These are phyloP conservation scores for Lepus timidus DNA, from an alignment of 2,113 vertebrate genomes.

Conservation along the genomic window DNA sequence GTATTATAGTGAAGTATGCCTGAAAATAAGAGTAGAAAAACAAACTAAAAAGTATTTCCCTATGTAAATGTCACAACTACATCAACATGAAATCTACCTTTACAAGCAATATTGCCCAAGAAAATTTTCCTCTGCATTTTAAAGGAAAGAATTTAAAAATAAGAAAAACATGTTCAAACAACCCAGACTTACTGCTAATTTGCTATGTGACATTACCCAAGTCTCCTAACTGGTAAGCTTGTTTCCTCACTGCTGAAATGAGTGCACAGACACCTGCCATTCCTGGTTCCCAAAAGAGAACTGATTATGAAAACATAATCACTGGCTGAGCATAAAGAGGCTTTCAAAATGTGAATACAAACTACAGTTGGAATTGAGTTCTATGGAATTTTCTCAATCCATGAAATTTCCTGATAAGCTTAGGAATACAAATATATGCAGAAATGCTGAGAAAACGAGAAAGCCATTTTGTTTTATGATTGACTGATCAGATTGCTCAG, in stretches of 20 bases:
- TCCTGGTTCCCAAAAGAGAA: not conserved
- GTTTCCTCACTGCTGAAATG: not conserved
- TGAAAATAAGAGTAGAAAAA: slow-evolving; percentile 39
- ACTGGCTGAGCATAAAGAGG: not conserved
- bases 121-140: not conserved
- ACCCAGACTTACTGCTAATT: not conserved
- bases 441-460: not conserved
- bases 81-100: not conserved
- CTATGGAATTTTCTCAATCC: not conserved
- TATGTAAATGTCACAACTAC: slow-evolving; percentile 37
- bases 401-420: not conserved
- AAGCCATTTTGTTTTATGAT: not conserved
- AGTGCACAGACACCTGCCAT: not conserved
- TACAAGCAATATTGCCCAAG: not conserved
- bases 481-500: not conserved
- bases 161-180: slow-evolving; percentile 13
- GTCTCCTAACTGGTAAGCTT: not conserved
- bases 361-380: not conserved
- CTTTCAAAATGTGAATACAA: not conserved
- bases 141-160: not conserved
- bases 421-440: not conserved
- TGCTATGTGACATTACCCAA: not conserved
- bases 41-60: slow-evolving; percentile 32
- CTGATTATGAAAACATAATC: not conserved
- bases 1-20: not conserved